A percentile compares a stretch with the other conserved stretches of the same genome.
Conservation (phyloP, 2,113 vertebrate species). For the Natator depressus region DNA sequence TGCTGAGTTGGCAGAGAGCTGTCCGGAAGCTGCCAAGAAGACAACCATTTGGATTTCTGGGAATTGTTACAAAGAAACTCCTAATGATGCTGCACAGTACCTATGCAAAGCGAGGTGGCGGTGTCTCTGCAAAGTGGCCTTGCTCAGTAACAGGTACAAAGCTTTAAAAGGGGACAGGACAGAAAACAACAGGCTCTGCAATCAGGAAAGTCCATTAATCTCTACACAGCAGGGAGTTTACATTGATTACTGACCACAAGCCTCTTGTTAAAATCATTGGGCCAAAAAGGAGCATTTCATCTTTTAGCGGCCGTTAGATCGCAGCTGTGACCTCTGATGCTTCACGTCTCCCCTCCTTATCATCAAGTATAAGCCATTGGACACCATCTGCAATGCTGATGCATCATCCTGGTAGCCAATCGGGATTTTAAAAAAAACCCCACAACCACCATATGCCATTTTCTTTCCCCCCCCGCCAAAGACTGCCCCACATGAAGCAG, state of each 20-base stretch:
- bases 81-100: background rate
- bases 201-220: slow-evolving; percentile 35
- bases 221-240: slow-evolving; percentile 6
- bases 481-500: background rate
- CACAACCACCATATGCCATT: background rate
- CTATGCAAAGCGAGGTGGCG: background rate
- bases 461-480: background rate
- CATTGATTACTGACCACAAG: slow-evolving; percentile 31
- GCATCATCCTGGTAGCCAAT: background rate
- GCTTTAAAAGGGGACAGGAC: background rate
- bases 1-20: background rate
- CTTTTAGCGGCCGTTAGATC: slow-evolving; percentile 18
- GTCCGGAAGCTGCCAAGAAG: background rate
- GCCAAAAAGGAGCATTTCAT: background rate
- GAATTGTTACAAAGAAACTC: background rate
- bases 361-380: slow-evolving; percentile 2
- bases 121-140: background rate
- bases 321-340: slow-evolving; percentile 35
- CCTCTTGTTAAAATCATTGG: background rate
- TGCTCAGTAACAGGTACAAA: background rate
- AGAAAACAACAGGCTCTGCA: background rate
- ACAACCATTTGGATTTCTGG: background rate
- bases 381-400: slow-evolving; percentile 24
- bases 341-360: background rate
- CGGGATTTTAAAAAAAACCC: background rate